Base-by-base conservation (phyloP, 2,888 invertebrate genomes). In the Xestia sexstrigata region DNA sequence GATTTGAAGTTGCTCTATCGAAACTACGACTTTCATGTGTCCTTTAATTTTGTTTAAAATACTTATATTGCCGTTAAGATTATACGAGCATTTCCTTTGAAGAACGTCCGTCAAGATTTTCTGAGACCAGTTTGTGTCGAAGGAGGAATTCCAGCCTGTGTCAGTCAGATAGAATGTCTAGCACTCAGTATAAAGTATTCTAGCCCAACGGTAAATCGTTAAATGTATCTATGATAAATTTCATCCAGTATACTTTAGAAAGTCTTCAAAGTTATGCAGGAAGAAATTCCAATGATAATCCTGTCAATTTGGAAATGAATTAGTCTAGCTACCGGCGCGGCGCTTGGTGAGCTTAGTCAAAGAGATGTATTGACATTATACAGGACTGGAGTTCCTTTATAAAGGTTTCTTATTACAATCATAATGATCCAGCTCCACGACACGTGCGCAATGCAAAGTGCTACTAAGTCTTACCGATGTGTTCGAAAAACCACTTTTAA, bases 1-100 rank as follows among this genome's bases (percentile, higher is more conserved):
- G 79, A 87, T 88, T 89, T 88, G 86, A 89, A 86, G 85, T 80
- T 75, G 69, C 76, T 79, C 63, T 83, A 84, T 84, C 84, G 78
- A 79, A 81, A 84, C 78, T 76, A 75, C 68, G 83, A 88, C 88
- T 89, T 87, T 88, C 76, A 87, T 83, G 62, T 63, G 76, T 83
- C 77, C 83, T 86, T 86, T 81, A 78, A 82, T 81, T 78, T 39
- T 76, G 73, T 77, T 84, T 78, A 49, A 71, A 75, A 78, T 74
- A 17, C 49, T 65, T 49, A 23, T 58, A 45, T 62, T 49, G 20
- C 60, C 60, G 8, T 60, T 70, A 49, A 66, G 69, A 78, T 73
- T 62, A 15, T 35, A 60, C 49, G 11, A 55, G 42, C 49, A 55
- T 35, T 55, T 63, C 60, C 55, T 79, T 71, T 67, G 62, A 84